Percentiles rank a stretch among this genome's conserved stretches.
Conservation (phyloP, 1,140 invertebrate genomes). For the Hyles vespertilio region DNA sequence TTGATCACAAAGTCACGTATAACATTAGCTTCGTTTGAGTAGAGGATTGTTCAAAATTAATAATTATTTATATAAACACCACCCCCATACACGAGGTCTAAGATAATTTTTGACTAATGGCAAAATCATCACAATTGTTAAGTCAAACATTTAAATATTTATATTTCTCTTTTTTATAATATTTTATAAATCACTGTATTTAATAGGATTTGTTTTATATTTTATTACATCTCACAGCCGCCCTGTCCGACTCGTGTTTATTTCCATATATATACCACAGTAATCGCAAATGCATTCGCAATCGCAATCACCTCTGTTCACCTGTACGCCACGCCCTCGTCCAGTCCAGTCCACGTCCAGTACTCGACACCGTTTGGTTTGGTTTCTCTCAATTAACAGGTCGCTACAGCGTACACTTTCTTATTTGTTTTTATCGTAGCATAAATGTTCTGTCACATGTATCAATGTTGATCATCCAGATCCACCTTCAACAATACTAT, state of each 20-base stretch:
- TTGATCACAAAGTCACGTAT: constrained; percentile 34
- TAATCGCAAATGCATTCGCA: no score
- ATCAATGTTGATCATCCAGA: constrained; percentile 4
- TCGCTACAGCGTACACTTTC: constrained; percentile 33
- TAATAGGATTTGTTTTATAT: constrained; percentile 33
- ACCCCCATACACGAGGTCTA: constrained; percentile 20
- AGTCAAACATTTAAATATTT: constrained; percentile 35
- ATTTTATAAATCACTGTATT: constrained; percentile 35
- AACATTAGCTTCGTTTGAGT: constrained; percentile 44
- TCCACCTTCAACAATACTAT: not conserved
- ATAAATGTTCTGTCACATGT: constrained; percentile 5
- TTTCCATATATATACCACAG: constrained; percentile 30
- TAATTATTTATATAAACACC: constrained; percentile 31
- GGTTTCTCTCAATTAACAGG: constrained; percentile 39
- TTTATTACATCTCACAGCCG: constrained; percentile 24
- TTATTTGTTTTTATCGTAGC: constrained; percentile 27
- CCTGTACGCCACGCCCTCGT: constrained; percentile 24
- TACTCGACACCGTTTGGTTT: constrained; percentile 37
- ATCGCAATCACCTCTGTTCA: constrained; percentile 29
- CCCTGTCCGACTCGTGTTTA: constrained; percentile 5
- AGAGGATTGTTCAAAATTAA: constrained; percentile 37
- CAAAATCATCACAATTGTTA: constrained; percentile 74
- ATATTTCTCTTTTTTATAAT: constrained; percentile 42
- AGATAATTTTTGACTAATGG: constrained; percentile 69
- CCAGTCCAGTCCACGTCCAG: constrained; percentile 17